Evolutionary conservation across 2,888 invertebrate species (phyloP).

Genomic region (Orthosia cruda): DNA sequence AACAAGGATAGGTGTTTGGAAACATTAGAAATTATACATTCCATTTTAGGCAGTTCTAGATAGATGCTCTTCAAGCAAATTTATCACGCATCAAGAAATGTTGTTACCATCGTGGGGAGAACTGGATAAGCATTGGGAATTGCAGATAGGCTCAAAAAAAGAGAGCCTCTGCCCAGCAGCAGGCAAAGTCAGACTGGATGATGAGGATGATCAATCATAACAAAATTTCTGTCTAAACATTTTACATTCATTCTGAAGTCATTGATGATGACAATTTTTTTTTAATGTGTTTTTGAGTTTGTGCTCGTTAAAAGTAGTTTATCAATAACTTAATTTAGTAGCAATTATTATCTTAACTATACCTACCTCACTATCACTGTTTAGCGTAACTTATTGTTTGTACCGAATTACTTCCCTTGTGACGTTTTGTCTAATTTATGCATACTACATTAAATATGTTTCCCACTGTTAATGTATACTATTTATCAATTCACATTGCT

Average conservation of each 20-base stretch:
- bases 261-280: not conserved
- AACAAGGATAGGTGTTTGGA: not conserved
- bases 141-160: no score
- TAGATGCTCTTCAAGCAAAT: no score
- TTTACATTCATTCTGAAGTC: not conserved
- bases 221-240: not conserved
- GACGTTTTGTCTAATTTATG: conserved; percentile 6
- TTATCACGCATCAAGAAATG: no score
- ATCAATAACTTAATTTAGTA: not conserved
- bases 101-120: no score
- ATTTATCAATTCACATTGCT: conserved; percentile 1
- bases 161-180: no score
- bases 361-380: conserved; percentile 2
- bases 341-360: not conserved
- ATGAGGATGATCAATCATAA: not conserved
- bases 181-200: no score
- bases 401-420: conserved; percentile 11
- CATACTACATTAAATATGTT: not conserved
- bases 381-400: conserved; percentile 1
- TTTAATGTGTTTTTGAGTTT: not conserved
- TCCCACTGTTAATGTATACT: conserved; percentile 11
- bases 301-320: not conserved
- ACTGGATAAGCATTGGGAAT: no score
- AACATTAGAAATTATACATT: not conserved
- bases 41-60: no score